A percentile compares a stretch with the other conserved stretches of the same genome.
Conservation (phyloP, 2,113 vertebrate genomes). For the Lates calcarifer region DNA sequence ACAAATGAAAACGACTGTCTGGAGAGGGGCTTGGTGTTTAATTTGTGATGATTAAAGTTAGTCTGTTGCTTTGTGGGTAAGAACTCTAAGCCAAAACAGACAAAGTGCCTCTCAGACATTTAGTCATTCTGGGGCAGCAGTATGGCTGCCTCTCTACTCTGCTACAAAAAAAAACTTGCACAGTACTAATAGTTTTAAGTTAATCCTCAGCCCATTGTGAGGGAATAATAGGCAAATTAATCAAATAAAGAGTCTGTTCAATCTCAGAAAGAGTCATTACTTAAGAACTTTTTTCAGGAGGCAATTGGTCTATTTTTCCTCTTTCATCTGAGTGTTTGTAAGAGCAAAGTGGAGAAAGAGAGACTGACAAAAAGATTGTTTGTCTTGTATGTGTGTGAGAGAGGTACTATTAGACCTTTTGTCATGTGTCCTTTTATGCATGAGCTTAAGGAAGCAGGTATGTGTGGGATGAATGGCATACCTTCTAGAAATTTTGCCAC, state of each 20-base stretch:
- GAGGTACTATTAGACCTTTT: slow-evolving; percentile 4
- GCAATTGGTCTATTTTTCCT: slow-evolving; percentile 13
- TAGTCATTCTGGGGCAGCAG: slow-evolving; percentile 18
- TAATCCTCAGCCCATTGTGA: slow-evolving; percentile 45
- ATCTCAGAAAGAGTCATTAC: neutral
- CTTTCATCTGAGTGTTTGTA: slow-evolving; percentile 9
- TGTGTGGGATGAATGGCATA: slow-evolving; percentile 3
- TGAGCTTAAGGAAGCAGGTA: slow-evolving; percentile 9
- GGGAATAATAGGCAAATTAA: slow-evolving; percentile 27
- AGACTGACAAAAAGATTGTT: neutral
- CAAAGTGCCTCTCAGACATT: slow-evolving; percentile 37
- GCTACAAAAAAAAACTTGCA: slow-evolving; percentile 21
- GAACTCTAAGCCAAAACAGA: slow-evolving; percentile 24
- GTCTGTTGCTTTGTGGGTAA: slow-evolving; percentile 22
- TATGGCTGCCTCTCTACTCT: neutral
- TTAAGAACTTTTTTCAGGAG: slow-evolving; percentile 25
- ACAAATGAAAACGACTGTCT: slow-evolving; percentile 40
- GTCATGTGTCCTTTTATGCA: slow-evolving; percentile 21
- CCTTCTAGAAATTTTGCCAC: neutral
- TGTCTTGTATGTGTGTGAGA: neutral
- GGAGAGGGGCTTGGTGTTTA: neutral
- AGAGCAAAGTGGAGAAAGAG: neutral
- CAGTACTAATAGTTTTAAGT: slow-evolving; percentile 40
- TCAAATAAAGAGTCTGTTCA: slow-evolving; percentile 36
- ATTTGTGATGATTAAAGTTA: slow-evolving; percentile 47